A percentile compares a stretch with the other conserved stretches of the same genome.
These are phyloP conservation scores for Popillia japonica DNA, from an alignment of 1,140 invertebrate species.

Conservation along the genomic window DNA sequence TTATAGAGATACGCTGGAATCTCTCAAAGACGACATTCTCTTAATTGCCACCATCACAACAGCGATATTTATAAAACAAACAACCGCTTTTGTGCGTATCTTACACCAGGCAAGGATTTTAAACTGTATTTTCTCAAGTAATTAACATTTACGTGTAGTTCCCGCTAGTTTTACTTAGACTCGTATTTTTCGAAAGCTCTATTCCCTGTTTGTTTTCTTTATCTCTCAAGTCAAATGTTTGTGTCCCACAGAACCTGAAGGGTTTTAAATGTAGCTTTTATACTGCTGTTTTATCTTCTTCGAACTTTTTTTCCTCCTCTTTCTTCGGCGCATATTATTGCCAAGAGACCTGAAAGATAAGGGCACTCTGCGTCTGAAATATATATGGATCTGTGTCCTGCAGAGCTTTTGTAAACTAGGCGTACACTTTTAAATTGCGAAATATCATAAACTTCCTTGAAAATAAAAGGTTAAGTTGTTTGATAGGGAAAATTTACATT, in stretches of 20 bases:
- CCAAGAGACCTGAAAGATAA: slow-evolving; percentile 12
- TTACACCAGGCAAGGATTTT: too few relatives aligned
- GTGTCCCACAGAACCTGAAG: neutral
- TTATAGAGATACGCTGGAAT: too few relatives aligned
- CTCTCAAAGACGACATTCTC: too few relatives aligned
- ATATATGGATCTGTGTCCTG: neutral
- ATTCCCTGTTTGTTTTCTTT: slow-evolving; percentile 9
- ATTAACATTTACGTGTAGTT: neutral
- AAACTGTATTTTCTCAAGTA: neutral
- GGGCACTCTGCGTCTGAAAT: neutral
- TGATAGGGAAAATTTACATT: too few relatives aligned
- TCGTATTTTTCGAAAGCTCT: neutral
- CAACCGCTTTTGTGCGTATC: too few relatives aligned
- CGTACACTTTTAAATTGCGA: neutral
- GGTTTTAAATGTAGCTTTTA: neutral
- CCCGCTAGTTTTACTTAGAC: neutral
- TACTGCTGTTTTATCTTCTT: slow-evolving; percentile 18
- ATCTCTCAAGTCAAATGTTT: slow-evolving; percentile 1
- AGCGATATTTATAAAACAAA: too few relatives aligned
- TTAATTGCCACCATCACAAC: too few relatives aligned
- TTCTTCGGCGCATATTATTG: slow-evolving; percentile 24
- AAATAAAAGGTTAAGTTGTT: too few relatives aligned
- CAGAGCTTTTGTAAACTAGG: neutral
- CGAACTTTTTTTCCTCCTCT: neutral
- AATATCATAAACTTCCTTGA: too few relatives aligned